phyloP scores from a whole-genome alignment of 2,888 invertebrate genomes.

The Leistus spinibarbis region DNA sequence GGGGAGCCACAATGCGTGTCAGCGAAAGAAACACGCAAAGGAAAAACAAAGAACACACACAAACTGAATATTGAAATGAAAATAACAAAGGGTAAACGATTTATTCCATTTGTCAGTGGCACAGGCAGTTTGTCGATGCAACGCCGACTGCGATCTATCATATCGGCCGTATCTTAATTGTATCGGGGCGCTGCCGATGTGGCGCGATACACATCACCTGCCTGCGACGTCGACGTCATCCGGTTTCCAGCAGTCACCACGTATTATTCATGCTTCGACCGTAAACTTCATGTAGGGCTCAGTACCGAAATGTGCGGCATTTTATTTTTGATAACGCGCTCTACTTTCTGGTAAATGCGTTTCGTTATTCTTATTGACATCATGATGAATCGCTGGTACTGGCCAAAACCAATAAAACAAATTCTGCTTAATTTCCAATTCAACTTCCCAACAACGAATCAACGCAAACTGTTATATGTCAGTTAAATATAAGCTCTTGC shows the following conservation, averaged over 20 bases:
- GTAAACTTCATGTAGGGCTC: neutral
- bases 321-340: neutral
- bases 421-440: too few relatives aligned
- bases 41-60: neutral
- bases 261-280: slow-evolving; percentile 9
- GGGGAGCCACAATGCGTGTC: too few relatives aligned
- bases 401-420: too few relatives aligned
- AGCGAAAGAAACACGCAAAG: neutral
- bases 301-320: neutral
- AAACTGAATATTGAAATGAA: neutral
- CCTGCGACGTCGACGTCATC: neutral
- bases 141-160: slow-evolving; percentile 25
- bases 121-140: slow-evolving; percentile 16
- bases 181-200: slow-evolving; percentile 19
- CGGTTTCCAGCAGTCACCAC: neutral
- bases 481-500: too few relatives aligned
- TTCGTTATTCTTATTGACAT: slow-evolving; percentile 7
- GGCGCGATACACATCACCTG: neutral
- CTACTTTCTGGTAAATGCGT: neutral
- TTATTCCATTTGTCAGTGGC: slow-evolving; percentile 35
- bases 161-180: slow-evolving; percentile 34
- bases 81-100: slow-evolving; percentile 25
- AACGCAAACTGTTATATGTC: too few relatives aligned
- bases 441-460: too few relatives aligned
- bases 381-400: slow-evolving; percentile 29